Evolutionary conservation across 2,888 invertebrate genomes (phyloP).

Genomic region (Mythimna loreyi): DNA sequence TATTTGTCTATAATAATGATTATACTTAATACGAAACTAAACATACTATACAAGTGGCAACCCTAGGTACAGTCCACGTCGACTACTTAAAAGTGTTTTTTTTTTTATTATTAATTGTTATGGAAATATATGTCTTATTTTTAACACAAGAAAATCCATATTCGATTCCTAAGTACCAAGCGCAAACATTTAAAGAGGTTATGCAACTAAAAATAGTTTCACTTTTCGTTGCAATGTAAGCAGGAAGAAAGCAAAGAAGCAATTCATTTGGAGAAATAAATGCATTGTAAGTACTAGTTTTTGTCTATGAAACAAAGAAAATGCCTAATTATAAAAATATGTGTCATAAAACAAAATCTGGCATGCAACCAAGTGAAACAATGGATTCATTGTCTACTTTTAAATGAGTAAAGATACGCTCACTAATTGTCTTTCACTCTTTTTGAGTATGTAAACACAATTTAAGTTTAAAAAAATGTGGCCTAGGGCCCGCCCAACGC

Average conservation of each 20-base stretch:
- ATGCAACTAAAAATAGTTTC: conserved; percentile 36
- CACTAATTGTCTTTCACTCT: background rate
- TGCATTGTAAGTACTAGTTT: background rate
- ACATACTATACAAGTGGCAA: too few species aligned
- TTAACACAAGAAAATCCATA: too few species aligned
- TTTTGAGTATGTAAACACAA: too few species aligned
- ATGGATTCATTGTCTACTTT: conserved; percentile 8
- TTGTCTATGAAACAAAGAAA: conserved; percentile 19
- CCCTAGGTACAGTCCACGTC: background rate
- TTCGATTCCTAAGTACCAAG: too few species aligned
- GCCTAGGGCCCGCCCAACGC: too few species aligned
- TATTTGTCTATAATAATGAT: too few species aligned
- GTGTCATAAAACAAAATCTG: conserved; percentile 7
- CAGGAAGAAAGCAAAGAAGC: too few species aligned
- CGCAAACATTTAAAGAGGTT: conserved; percentile 11
- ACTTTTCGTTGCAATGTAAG: conserved; percentile 14
- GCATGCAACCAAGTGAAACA: conserved; percentile 25
- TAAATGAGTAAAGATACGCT: conserved; percentile 1
- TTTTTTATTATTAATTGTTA: too few species aligned
- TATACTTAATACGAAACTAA: too few species aligned
- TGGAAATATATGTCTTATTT: conserved; percentile 11
- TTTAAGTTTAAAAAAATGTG: too few species aligned
- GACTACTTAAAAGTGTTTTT: background rate
- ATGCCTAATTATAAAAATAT: conserved; percentile 23
- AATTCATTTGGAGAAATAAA: background rate